Evolutionary conservation across 2,797 vertebrate genomes (phyloP).

Genomic region (Sebastes itinus): DNA sequence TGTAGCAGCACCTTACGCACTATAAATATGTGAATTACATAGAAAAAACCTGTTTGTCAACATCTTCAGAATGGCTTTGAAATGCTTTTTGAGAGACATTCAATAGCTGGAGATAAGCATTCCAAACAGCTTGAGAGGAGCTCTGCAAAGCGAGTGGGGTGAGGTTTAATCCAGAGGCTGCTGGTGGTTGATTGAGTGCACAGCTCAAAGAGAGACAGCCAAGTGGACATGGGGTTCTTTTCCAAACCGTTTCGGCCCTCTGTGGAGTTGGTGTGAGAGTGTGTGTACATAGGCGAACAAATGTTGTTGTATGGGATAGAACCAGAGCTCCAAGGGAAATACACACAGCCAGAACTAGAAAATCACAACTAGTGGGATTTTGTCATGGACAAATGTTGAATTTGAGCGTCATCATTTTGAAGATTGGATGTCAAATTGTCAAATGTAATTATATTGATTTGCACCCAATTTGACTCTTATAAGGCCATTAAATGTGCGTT

Average conservation of each 20-base stretch:
- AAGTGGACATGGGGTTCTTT: slow-evolving; percentile 42
- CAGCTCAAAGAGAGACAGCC: slow-evolving; percentile 43
- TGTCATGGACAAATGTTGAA: background rate
- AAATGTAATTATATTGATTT: background rate
- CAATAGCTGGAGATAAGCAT: slow-evolving; percentile 40
- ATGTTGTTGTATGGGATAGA: slow-evolving; percentile 25
- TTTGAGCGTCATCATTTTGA: background rate
- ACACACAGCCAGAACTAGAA: background rate
- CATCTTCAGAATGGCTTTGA: slow-evolving; percentile 41
- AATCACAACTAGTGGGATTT: background rate
- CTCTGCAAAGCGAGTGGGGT: slow-evolving; percentile 30
- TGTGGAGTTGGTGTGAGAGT: slow-evolving; percentile 17
- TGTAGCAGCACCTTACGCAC: slow-evolving; percentile 5
- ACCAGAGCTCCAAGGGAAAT: background rate
- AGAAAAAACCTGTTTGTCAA: slow-evolving; percentile 18
- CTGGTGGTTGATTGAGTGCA: slow-evolving; percentile 57
- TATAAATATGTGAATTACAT: background rate
- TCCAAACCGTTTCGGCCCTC: slow-evolving; percentile 1
- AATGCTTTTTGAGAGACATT: slow-evolving; percentile 44
- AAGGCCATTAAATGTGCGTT: too few relatives aligned
- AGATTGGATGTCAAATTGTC: background rate
- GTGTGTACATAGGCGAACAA: slow-evolving; percentile 27
- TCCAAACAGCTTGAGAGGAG: slow-evolving; percentile 45
- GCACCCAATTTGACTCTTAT: background rate
- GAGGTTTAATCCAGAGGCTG: slow-evolving; percentile 59